Evolutionary conservation across 2,888 invertebrate species (phyloP).

Genomic region (Parapristionchus giblindavisi): DNA sequence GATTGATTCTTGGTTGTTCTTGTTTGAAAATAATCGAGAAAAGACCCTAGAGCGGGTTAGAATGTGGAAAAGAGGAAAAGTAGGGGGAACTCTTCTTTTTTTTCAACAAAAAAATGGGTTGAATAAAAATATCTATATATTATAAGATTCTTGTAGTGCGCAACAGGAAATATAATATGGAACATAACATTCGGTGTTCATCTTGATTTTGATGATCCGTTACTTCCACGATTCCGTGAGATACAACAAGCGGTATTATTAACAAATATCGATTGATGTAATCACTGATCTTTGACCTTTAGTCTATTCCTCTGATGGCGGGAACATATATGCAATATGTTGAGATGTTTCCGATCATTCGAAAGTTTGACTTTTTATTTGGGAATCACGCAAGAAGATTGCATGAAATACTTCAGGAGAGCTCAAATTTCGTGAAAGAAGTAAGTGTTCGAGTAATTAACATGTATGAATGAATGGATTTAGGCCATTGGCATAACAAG

Average conservation of each 20-base stretch:
- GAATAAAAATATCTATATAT: too few species aligned
- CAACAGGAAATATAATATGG: background rate
- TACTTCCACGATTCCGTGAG: background rate
- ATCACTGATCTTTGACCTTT: too few species aligned
- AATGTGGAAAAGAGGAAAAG: background rate
- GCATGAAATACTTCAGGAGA: background rate
- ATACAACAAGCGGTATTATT: background rate
- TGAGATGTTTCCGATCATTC: background rate
- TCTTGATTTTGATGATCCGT: conserved; percentile 6
- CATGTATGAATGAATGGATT: background rate
- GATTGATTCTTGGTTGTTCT: too few species aligned
- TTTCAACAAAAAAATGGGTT: too few species aligned
- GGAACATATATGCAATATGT: background rate
- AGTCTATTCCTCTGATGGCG: background rate
- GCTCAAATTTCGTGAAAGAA: background rate
- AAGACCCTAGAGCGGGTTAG: too few species aligned
- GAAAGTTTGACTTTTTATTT: background rate
- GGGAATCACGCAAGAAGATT: background rate
- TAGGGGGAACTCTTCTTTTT: too few species aligned
- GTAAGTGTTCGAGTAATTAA: background rate
- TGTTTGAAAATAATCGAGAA: too few species aligned
- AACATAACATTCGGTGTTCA: background rate
- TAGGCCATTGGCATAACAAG: background rate
- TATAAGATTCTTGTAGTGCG: background rate
- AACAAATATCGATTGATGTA: too few species aligned